Evolutionary conservation across 2,797 vertebrate genomes (phyloP).

Genomic region (Erethizon dorsatum): DNA sequence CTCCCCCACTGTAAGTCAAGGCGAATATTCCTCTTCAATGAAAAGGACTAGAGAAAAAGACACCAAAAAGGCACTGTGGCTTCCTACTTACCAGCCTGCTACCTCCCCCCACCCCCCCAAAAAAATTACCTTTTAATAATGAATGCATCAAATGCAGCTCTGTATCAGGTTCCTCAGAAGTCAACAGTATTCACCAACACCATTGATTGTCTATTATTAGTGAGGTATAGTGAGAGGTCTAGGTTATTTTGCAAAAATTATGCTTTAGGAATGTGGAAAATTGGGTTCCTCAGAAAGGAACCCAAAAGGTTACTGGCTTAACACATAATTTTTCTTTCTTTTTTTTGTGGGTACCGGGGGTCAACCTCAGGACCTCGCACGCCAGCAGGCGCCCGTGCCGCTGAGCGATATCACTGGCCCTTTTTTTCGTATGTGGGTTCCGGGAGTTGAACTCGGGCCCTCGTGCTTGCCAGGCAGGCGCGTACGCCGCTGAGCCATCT

Average conservation of each 20-base stretch:
- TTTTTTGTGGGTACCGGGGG: no score
- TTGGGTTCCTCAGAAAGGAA: neutral
- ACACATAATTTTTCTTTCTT: neutral
- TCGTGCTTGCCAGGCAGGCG: no score
- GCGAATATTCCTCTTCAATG: neutral
- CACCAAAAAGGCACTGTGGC: neutral
- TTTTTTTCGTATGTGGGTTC: no score
- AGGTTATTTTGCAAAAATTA: neutral
- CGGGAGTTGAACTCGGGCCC: no score
- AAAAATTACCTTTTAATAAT: constrained; percentile 11
- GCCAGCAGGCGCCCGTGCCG: no score
- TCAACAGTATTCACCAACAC: neutral
- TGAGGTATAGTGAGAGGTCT: neutral
- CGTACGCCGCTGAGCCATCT: no score
- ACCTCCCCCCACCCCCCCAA: neutral
- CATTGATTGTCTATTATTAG: constrained; percentile 24
- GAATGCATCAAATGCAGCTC: neutral
- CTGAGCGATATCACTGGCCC: no score
- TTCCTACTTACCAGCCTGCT: neutral
- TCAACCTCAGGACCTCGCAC: no score
- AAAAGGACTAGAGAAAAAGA: neutral
- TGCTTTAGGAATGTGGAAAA: neutral
- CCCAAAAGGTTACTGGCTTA: constrained; percentile 2
- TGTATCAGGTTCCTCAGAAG: neutral
- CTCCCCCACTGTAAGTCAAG: neutral